Base-by-base conservation (phyloP, 2,888 invertebrate species). In the Dasysyrphus tricinctus region DNA sequence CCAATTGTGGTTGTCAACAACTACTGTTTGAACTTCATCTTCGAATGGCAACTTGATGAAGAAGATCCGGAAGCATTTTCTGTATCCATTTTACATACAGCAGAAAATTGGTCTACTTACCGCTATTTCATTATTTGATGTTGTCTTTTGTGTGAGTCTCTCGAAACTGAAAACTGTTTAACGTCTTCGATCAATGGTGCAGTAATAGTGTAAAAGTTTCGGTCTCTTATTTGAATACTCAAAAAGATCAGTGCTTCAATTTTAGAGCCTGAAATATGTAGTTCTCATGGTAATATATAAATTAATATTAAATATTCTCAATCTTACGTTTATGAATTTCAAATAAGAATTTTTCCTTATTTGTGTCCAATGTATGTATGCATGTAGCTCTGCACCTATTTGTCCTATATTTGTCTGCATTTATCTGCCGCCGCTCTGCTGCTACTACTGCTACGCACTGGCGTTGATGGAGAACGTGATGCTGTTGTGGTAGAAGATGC, bases 1-100 rank as follows among this genome's bases (percentile, higher is more conserved):
- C 95, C 95, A 95, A 1, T 93, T 89, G 89, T 94, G 94, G 2
- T 94, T 93, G 42, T 94, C 94, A 65, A 94, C 91, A 44, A 93
- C 93, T 61, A 95, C 93, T 80, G 93, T 91, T 14, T 94, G 94
- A 75, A 93, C 92, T 89, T 93, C 93, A 24, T 88, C 61, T 61
- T 42, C 88, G 37, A 75, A 51, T 85, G 73, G 47, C 59, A 76
- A 51, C 70, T 80, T 49, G 79, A 78, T 24, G 78, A 75, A 5
- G 75, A 65, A 51, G 88, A 81, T 39, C 75, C 82, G 0, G 87
- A 76, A 12, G 82, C 75, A 57, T 82, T 47, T 19, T 93, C 94
- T 11, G 93, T 93, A 88, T 95, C 94, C 93, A 19, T 19, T 11
- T 39, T 14, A 12, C 29, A 24, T 54, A n/a, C n/a, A 12, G 63